Evolutionary conservation across 92 coral and sea anemone species (phyloP).

Genomic region (Anthopleura xanthogrammica): DNA sequence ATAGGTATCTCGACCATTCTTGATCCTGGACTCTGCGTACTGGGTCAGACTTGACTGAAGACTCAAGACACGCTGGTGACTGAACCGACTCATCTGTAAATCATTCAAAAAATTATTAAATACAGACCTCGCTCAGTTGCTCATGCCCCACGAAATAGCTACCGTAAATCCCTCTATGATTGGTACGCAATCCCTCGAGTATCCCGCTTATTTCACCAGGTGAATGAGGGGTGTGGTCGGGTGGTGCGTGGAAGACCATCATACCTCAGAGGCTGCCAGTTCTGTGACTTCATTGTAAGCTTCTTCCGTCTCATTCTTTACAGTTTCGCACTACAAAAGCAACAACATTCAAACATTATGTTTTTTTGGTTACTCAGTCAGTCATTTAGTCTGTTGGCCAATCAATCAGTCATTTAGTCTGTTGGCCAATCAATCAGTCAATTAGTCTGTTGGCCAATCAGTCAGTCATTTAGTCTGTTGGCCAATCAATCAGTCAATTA

Average conservation of each 20-base stretch:
- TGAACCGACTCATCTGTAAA: constrained; percentile 78
- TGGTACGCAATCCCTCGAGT: too few relatives aligned
- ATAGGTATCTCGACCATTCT: constrained; percentile 92
- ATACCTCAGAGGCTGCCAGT: constrained; percentile 79
- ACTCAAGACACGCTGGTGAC: constrained; percentile 82
- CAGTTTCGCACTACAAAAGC: constrained; percentile 67
- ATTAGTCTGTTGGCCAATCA: not conserved
- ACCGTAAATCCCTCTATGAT: too few relatives aligned
- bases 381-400: not conserved
- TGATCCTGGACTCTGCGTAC: constrained; percentile 82
- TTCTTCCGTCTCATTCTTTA: constrained; percentile 80
- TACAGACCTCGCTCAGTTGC: too few relatives aligned
- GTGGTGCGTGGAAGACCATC: not conserved
- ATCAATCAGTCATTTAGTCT: too few relatives aligned
- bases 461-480: not conserved
- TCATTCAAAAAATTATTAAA: not conserved
- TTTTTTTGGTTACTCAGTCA: not conserved
- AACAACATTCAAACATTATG: not conserved
- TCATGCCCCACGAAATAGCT: too few relatives aligned
- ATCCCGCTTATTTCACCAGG: too few relatives aligned
- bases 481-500: not conserved
- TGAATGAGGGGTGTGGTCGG: not conserved
- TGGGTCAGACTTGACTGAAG: constrained; percentile 87
- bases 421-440: not conserved
- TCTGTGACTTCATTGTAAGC: constrained; percentile 86